Conservation (phyloP, 2,797 vertebrate species). For the Arrhamphus sclerolepis region DNA sequence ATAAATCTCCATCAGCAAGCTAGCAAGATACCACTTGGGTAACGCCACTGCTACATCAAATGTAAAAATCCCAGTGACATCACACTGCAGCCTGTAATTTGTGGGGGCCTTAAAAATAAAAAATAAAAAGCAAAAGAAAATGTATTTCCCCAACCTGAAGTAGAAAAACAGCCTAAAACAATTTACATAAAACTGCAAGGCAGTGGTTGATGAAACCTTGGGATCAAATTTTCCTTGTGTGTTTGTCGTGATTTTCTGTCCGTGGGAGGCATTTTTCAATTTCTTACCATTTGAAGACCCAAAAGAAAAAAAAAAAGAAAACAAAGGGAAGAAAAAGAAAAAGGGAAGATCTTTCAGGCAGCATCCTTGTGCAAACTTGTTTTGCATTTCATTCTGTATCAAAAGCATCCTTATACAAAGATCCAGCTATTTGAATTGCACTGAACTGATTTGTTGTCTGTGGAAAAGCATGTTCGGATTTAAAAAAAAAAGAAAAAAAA, state of each 20-base stretch:
- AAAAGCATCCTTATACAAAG: conserved; percentile 22
- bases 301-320: background rate
- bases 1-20: too few species aligned
- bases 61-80: too few species aligned
- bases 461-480: conserved; percentile 25
- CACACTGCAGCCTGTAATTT: conserved; percentile 12
- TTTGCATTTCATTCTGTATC: conserved; percentile 26
- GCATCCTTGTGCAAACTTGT: conserved; percentile 30
- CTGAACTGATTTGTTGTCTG: conserved; percentile 29
- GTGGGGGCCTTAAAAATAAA: conserved; percentile 1
- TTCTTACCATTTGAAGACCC: conserved; percentile 15
- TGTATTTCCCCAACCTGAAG: background rate
- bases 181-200: conserved; percentile 36
- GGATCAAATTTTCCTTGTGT: conserved; percentile 15
- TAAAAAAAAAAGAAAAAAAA: conserved; percentile 27
- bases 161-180: background rate
- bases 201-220: conserved; percentile 40
- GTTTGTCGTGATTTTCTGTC: background rate
- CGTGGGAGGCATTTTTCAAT: conserved; percentile 17
- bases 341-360: background rate
- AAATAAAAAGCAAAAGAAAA: conserved; percentile 23
- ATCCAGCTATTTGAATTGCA: conserved; percentile 30
- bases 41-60: conserved; percentile 1
- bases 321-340: background rate
- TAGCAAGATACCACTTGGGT: too few species aligned